A percentile compares a stretch with the other conserved stretches of the same genome.
These are phyloP conservation scores for Oscheius sp. DNA, from an alignment of 2,888 invertebrate species.

Conservation along the genomic window DNA sequence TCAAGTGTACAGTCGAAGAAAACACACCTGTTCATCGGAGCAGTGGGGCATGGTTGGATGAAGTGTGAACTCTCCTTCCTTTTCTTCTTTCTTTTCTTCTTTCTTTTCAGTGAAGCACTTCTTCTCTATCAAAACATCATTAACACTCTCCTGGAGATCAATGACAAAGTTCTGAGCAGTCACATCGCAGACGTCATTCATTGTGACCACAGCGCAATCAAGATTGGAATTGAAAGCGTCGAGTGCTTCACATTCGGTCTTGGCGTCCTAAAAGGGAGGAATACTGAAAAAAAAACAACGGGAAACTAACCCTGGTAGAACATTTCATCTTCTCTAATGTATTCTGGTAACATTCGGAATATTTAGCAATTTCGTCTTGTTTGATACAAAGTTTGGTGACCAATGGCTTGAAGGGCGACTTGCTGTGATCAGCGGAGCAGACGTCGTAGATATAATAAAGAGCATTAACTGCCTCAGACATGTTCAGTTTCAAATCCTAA, in stretches of 20 bases:
- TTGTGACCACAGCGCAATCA: constrained; percentile 65
- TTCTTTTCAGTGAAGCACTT: constrained; percentile 59
- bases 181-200: constrained; percentile 69
- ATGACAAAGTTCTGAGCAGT: constrained; percentile 67
- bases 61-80: constrained; percentile 49
- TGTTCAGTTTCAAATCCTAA: constrained; percentile 38
- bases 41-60: constrained; percentile 55
- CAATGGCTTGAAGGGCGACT: constrained; percentile 43
- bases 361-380: constrained; percentile 57
- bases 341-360: constrained; percentile 61
- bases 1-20: background rate
- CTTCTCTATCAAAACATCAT: constrained; percentile 53
- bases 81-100: constrained; percentile 39
- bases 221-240: constrained; percentile 67
- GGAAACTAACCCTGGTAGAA: constrained; percentile 41
- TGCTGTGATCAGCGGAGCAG: constrained; percentile 52
- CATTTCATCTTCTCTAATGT: constrained; percentile 59
- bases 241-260: constrained; percentile 58
- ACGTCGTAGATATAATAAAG: constrained; percentile 57
- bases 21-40: constrained; percentile 53
- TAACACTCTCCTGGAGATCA: constrained; percentile 40
- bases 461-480: constrained; percentile 62
- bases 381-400: constrained; percentile 54
- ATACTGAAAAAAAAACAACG: background rate
- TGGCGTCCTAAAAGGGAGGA: constrained; percentile 39